Evolutionary conservation across 2,888 invertebrate species (phyloP), one percentile per base, ranked within the genome.

Genomic region (Pandemis heparana): DNA sequence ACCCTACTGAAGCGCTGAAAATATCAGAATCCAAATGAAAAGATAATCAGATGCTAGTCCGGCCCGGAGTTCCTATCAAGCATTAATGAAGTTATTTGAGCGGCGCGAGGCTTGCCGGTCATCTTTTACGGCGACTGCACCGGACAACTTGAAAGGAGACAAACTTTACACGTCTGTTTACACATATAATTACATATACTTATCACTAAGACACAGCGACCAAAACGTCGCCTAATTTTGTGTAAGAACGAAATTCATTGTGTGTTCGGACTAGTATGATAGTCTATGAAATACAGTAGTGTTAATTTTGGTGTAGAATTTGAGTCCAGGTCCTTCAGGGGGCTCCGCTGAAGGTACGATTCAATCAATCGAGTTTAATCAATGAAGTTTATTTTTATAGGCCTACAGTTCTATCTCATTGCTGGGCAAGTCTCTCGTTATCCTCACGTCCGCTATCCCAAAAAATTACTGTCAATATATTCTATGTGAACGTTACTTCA

Each of bases 1-100:
- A 67, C 78, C 82, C 66, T 78, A 79, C 78, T 85, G 87, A 87
- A 74, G 65, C 60, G 18, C 46, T 60, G 48, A 65, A 69, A 48
- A 16, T 38, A 59, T 38, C 16, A 32, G 41, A 69, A 60, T 41
- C 51, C 60, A 51, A 53, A 62, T 68, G 39, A 64, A 56, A 73
- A 23, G 9, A 43, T 10, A 56, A 43, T 32, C n/a, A 18, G 23
- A 6, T 6, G 7, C 18, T 16, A 59, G 23, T 51, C 41, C 38
- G n/a, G 10, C 64, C 51, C n/a, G 23, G 46, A 48, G 23, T 60
- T 61, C 38, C 41, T 43, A 65, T 51, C 48, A 65, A 65, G 51
- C 56, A 23, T 56, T 56, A 14, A 56, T 23, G 56, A 56, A 53
- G 18, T 10, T 10, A 56, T 18, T 56, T 56, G 56, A 10, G 9